Conservation (phyloP, 2,888 invertebrate genomes). For the Seira musarum region DNA sequence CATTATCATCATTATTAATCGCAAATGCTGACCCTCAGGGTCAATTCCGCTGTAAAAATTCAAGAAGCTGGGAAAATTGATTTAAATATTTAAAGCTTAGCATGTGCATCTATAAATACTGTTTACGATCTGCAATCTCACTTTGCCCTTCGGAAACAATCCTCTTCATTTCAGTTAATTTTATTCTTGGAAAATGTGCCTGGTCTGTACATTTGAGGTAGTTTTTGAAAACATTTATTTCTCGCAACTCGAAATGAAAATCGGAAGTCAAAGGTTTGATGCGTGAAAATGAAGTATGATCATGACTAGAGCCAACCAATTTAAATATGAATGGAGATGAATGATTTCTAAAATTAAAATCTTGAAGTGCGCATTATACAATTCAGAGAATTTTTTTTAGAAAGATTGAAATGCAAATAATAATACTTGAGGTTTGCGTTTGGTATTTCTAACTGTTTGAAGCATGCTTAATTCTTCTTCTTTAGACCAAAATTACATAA, state of each 20-base stretch:
- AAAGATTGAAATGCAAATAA: neutral
- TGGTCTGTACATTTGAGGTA: neutral
- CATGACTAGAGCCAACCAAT: neutral
- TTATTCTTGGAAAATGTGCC: too few species aligned
- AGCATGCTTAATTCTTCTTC: too few species aligned
- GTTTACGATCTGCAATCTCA: neutral
- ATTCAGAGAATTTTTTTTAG: neutral
- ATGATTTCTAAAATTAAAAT: constrained; percentile 15
- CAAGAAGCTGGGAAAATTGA: neutral
- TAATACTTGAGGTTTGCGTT: neutral
- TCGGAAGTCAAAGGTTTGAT: constrained; percentile 41
- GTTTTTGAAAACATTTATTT: neutral
- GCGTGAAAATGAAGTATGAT: constrained; percentile 25
- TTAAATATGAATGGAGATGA: constrained; percentile 26
- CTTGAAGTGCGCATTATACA: neutral
- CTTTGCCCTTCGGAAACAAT: neutral
- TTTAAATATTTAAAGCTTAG: constrained; percentile 7
- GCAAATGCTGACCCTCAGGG: constrained; percentile 52
- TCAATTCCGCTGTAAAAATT: constrained; percentile 18
- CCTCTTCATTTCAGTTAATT: too few species aligned
- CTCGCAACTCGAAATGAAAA: constrained; percentile 6
- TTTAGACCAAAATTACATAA: neutral
- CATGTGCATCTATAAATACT: neutral
- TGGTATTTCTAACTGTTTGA: neutral
- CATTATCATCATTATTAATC: constrained; percentile 47